Evolutionary conservation across 2,113 vertebrate genomes (phyloP).

Genomic region (Bos indicus): DNA sequence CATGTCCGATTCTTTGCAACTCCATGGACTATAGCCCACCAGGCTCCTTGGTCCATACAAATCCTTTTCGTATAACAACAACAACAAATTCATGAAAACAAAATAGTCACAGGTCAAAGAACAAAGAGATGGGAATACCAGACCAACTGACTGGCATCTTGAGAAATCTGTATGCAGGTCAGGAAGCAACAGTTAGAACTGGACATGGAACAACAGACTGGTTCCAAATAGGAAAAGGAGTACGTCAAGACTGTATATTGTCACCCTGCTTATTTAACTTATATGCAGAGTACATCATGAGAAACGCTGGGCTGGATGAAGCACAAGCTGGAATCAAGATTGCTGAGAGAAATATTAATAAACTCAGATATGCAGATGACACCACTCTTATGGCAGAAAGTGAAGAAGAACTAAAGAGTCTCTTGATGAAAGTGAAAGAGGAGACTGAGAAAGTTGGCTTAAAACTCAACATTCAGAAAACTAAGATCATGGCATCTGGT

Average conservation of each 20-base stretch:
- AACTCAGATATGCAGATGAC: not conserved
- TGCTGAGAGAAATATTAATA: accelerated
- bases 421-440: not conserved
- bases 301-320: not conserved
- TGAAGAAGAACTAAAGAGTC: not conserved
- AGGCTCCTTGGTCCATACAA: not conserved
- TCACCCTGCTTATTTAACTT: not conserved
- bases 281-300: not conserved
- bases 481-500: not conserved
- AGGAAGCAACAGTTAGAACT: not conserved
- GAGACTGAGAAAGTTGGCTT: not conserved
- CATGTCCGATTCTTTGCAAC: not conserved
- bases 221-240: not conserved
- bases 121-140: not conserved
- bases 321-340: not conserved
- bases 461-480: not conserved
- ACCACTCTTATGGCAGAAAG: not conserved
- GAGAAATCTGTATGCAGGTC: not conserved
- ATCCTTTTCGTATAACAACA: not conserved
- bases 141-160: not conserved
- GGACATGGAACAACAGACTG: not conserved
- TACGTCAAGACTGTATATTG: not conserved
- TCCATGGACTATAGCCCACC: not conserved
- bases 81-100: not conserved
- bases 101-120: not conserved